Percentiles rank a stretch among this genome's conserved stretches.
Evolutionary conservation across 1,140 invertebrate species (phyloP).

Genomic region (Hyles euphorbiae): DNA sequence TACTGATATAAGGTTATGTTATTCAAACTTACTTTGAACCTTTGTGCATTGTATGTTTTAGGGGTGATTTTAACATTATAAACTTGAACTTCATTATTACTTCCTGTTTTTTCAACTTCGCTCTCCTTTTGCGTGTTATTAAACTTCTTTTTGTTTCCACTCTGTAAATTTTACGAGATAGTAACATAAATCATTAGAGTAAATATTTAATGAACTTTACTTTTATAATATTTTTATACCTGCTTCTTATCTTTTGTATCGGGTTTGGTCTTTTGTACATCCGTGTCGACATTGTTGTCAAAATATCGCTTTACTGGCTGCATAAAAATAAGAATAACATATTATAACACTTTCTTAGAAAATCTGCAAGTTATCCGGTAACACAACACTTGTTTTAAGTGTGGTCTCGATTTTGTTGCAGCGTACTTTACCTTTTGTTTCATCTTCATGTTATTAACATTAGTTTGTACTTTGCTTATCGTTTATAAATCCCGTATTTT

Average conservation of each 20-base stretch:
- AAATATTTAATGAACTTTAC: too few relatives aligned
- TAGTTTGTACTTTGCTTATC: too few relatives aligned
- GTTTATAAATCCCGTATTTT: too few relatives aligned
- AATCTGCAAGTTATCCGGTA: too few relatives aligned
- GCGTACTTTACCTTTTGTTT: too few relatives aligned
- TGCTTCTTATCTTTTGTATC: conserved; percentile 9
- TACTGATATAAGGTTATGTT: neutral
- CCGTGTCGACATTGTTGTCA: conserved; percentile 10
- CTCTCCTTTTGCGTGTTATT: conserved; percentile 14
- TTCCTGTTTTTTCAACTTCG: neutral
- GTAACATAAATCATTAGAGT: too few relatives aligned
- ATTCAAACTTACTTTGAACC: conserved; percentile 32
- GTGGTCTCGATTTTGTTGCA: too few relatives aligned
- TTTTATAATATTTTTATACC: too few relatives aligned
- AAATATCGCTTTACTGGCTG: conserved; percentile 37
- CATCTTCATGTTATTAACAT: too few relatives aligned
- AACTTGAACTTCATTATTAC: conserved; percentile 39
- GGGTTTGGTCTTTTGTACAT: conserved; percentile 12
- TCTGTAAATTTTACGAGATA: neutral
- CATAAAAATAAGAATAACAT: too few relatives aligned
- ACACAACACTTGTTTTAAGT: too few relatives aligned
- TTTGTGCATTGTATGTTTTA: conserved; percentile 32
- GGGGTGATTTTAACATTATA: conserved; percentile 52
- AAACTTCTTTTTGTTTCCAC: conserved; percentile 37
- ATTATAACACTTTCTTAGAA: too few relatives aligned